phyloP scores from a whole-genome alignment of 2,113 vertebrate species.

The Mobula birostris region DNA sequence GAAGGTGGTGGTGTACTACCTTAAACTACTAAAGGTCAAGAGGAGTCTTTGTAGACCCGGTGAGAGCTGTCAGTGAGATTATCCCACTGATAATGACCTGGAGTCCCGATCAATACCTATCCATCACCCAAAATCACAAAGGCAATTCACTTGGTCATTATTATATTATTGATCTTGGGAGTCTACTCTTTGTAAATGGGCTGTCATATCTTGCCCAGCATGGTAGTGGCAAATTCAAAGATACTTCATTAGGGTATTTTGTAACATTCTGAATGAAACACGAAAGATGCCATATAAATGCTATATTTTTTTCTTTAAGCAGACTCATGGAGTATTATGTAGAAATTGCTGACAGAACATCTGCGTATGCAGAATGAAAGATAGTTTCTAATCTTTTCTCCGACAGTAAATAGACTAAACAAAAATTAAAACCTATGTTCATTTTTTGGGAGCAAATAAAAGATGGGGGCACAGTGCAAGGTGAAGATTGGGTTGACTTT shows the following conservation, averaged over 20 bases:
- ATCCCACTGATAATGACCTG: not conserved
- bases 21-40: not conserved
- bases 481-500: too few relatives aligned
- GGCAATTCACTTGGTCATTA: too few relatives aligned
- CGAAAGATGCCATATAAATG: too few relatives aligned
- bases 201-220: too few relatives aligned
- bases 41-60: too few relatives aligned
- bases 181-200: too few relatives aligned
- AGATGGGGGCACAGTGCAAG: not conserved
- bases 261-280: too few relatives aligned
- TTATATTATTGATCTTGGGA: too few relatives aligned
- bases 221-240: too few relatives aligned
- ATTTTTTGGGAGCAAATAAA: not conserved
- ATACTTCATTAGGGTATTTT: too few relatives aligned
- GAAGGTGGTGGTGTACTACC: not conserved
- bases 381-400: not conserved
- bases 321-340: not conserved
- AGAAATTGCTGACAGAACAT: not conserved
- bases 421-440: not conserved
- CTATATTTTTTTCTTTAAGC: not conserved
- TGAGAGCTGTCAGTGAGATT: not conserved
- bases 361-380: not conserved
- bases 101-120: too few relatives aligned
- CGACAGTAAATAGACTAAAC: not conserved
- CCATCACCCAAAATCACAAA: too few relatives aligned